A percentile compares a stretch with the other conserved stretches of the same genome.
Evolutionary conservation across 2,888 invertebrate genomes (phyloP).

Genomic region (Drosophila kanekoi): DNA sequence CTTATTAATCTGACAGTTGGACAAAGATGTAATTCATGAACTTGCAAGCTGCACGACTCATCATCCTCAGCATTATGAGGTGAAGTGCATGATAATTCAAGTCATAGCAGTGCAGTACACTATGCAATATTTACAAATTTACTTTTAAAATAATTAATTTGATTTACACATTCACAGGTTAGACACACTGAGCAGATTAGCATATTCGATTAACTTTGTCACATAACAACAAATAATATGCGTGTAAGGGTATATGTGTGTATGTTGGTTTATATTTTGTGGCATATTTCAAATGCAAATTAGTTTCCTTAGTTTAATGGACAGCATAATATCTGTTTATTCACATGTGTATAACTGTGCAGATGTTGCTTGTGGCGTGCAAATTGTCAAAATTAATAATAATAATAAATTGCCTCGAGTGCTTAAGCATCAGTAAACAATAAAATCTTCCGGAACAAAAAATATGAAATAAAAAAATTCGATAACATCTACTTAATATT

Average conservation of each 20-base stretch:
- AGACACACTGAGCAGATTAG: slow-evolving; percentile 49
- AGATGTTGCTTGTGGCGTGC: slow-evolving; percentile 45
- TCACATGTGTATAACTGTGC: slow-evolving; percentile 36
- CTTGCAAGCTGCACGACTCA: slow-evolving; percentile 15
- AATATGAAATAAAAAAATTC: background rate
- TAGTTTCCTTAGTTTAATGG: slow-evolving; percentile 28
- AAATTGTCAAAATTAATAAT: slow-evolving; percentile 25
- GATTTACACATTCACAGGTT: slow-evolving; percentile 50
- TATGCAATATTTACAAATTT: slow-evolving; percentile 49
- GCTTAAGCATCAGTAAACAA: slow-evolving; percentile 16
- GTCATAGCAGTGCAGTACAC: slow-evolving; percentile 46
- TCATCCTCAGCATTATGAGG: slow-evolving; percentile 20
- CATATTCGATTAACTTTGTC: slow-evolving; percentile 21
- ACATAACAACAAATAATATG: slow-evolving; percentile 30
- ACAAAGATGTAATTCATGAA: slow-evolving; percentile 3
- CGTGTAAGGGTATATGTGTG: slow-evolving; percentile 17
- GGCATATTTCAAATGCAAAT: slow-evolving; percentile 29
- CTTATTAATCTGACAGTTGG: slow-evolving; percentile 40
- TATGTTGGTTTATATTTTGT: slow-evolving; percentile 17
- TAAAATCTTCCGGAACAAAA: slow-evolving; percentile 12
- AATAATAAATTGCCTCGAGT: slow-evolving; percentile 8
- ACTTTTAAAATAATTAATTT: slow-evolving; percentile 36
- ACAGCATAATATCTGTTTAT: slow-evolving; percentile 29
- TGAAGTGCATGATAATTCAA: slow-evolving; percentile 30
- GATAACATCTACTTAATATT: background rate